Evolutionary conservation across 2,113 vertebrate genomes (phyloP), one percentile per base, ranked within the genome.

Genomic region (Hemichromis elongatus): DNA sequence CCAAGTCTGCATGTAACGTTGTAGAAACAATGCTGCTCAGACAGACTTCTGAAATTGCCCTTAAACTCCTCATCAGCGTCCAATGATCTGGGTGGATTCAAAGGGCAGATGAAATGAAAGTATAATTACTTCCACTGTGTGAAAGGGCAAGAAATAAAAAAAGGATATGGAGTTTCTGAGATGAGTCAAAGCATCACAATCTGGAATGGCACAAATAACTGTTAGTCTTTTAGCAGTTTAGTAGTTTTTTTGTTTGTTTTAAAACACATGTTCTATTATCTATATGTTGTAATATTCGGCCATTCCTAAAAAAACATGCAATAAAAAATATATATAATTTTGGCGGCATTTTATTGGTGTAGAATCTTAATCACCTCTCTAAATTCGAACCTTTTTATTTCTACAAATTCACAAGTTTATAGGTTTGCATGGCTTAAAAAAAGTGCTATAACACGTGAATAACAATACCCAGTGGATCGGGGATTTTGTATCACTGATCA

Each of bases 1-100:
- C 37, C 70, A 68, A 70, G 55, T 80, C 89, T 85, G 80, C 56
- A 78, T 82, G 59, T 53, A 40, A 47, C 45, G 82, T 40, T 6
- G 35, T 73, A 59, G 82, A 79, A 89, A 87, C 84, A 89, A 84
- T 70, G 80, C 63, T 82, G 77, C 66, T 80, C 80, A 73, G 57
- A 63, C 55, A 77, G 77, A 82, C 57, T 79, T 77, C 28, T 77
- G 55, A 86, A 89, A 89, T 78, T 63, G 81, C 83, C 77, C 68
- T 9, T 11, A 86, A 89, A 85, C 55, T 79, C 79, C 81, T 75
- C 85, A 86, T 90, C 83, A 89, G 86, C 85, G 87, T 78, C 66
- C 86, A 86, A 80, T 85, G 83, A 89, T 73, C 47, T 14, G 37
- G 86, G 53, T 28, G 68, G 28, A n/a, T 75, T 75, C 70, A 81